Percentiles rank a stretch among this genome's conserved stretches.
Conservation (phyloP, 2,113 vertebrate species). For the Chrysochloris asiatica region DNA sequence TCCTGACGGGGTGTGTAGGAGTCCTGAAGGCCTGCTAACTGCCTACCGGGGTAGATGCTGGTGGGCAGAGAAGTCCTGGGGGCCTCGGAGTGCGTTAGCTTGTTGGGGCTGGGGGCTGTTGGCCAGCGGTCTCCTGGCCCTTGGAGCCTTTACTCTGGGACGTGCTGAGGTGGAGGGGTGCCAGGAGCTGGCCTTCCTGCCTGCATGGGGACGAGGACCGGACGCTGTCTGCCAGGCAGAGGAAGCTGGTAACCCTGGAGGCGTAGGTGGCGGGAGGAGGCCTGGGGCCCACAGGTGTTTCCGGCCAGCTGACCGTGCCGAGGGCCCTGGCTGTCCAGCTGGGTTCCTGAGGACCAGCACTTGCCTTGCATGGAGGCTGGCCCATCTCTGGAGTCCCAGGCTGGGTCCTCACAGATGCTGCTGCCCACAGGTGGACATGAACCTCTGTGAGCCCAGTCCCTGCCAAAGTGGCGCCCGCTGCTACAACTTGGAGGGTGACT, state of each 20-base stretch:
- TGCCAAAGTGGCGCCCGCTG: conserved; percentile 93
- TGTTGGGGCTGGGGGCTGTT: not conserved
- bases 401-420: not conserved
- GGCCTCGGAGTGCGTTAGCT: not conserved
- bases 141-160: not conserved
- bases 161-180: not conserved
- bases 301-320: not conserved
- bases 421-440: conserved; percentile 85
- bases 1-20: no score
- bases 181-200: conserved; percentile 29
- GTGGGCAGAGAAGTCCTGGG: not conserved
- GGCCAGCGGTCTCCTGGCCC: not conserved
- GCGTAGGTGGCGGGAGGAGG: not conserved
- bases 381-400: rapidly evolving
- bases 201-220: conserved; percentile 6
- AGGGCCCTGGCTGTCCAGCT: not conserved
- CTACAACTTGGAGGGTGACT: conserved; percentile 89
- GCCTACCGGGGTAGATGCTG: not conserved
- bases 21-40: not conserved
- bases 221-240: conserved; percentile 28
- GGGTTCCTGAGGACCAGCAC: no score
- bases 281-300: conserved; percentile 52
- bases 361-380: rapidly evolving
- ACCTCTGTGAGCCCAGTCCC: conserved; percentile 92
- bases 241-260: conserved; percentile 27